These are phyloP conservation scores for Caenorhabditis panamensis DNA, from an alignment of 2,888 invertebrate species.

Conservation along the genomic window DNA sequence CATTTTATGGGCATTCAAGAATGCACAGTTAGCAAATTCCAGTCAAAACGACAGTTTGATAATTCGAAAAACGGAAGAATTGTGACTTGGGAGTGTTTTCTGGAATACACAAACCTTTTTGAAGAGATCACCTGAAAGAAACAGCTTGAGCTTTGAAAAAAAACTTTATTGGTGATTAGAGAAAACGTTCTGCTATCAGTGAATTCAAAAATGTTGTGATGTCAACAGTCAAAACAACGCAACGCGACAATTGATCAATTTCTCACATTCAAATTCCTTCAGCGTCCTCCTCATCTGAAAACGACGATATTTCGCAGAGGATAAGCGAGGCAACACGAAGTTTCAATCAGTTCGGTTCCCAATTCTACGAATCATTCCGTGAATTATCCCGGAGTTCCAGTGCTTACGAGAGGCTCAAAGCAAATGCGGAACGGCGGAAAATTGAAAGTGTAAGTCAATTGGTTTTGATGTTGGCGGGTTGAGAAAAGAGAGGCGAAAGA, in stretches of 20 bases:
- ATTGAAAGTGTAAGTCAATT: slow-evolving; percentile 28
- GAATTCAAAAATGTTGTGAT: too few species aligned
- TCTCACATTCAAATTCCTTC: slow-evolving; percentile 7
- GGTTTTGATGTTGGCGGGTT: slow-evolving; percentile 8
- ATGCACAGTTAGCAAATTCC: too few species aligned
- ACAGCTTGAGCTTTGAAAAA: too few species aligned
- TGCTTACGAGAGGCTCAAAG: slow-evolving; percentile 57
- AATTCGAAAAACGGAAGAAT: too few species aligned
- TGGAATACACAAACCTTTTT: too few species aligned
- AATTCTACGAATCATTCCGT: slow-evolving; percentile 59
- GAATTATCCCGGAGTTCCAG: slow-evolving; percentile 38
- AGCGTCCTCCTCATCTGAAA: slow-evolving; percentile 45
- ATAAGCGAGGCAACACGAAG: slow-evolving; percentile 66
- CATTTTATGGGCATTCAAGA: not conserved
- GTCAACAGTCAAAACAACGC: too few species aligned
- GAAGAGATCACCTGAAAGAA: too few species aligned
- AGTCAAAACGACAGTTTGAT: too few species aligned
- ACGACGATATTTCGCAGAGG: slow-evolving; percentile 60
- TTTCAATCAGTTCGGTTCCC: slow-evolving; percentile 68
- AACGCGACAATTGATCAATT: too few species aligned
- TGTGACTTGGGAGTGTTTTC: too few species aligned
- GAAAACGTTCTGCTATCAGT: too few species aligned
- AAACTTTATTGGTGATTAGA: too few species aligned
- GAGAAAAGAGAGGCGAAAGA: not conserved
- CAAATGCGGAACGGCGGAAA: slow-evolving; percentile 39